Conservation (phyloP, 2,113 vertebrate species). For the Meles meles region DNA sequence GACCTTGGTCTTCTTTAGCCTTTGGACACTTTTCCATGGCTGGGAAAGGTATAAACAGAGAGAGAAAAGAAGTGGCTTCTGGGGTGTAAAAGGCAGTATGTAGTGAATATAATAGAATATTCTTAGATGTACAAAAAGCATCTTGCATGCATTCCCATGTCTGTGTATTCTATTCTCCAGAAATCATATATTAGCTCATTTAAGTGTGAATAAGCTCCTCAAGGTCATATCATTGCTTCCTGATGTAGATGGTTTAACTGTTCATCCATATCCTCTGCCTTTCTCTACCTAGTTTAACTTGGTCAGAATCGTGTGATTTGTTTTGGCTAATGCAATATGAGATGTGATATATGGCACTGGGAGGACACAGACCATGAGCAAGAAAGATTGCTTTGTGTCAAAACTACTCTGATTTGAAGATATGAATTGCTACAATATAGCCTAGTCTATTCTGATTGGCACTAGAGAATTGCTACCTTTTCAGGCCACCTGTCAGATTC, state of each 20-base stretch:
- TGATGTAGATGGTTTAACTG: neutral
- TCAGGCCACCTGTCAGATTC: neutral
- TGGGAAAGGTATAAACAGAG: neutral
- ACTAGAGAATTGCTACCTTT: neutral
- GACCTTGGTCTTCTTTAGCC: neutral
- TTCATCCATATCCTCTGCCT: neutral
- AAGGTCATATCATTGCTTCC: neutral
- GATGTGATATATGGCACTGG: neutral
- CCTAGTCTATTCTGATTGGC: neutral
- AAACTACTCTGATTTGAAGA: neutral
- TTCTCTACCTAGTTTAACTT: neutral
- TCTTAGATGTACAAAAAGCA: neutral
- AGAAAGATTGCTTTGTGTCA: neutral
- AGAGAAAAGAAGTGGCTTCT: neutral
- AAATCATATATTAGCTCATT: neutral
- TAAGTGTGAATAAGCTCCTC: neutral
- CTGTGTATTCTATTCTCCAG: neutral
- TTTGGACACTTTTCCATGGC: neutral
- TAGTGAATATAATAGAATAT: neutral
- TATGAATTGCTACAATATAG: neutral
- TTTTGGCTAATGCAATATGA: neutral
- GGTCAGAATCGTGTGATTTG: neutral
- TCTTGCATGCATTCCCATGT: neutral
- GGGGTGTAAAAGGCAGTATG: neutral
- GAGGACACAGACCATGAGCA: neutral